These are phyloP conservation scores for Drosophila rhopaloa DNA, from an alignment of 1,140 invertebrate species.

Conservation along the genomic window DNA sequence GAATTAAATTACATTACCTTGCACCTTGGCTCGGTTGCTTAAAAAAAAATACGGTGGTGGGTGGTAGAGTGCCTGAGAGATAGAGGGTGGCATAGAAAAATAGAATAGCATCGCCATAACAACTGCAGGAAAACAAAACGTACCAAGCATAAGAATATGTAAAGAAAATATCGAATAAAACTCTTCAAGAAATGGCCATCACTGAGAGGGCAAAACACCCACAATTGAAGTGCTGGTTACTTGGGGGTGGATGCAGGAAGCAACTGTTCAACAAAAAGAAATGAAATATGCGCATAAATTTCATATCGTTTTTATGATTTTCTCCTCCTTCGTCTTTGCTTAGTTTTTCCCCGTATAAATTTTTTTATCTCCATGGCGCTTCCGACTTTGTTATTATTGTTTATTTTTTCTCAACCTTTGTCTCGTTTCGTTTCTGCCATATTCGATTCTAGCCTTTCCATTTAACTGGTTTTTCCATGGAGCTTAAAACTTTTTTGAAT, in stretches of 20 bases:
- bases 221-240: neutral
- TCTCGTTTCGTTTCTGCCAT: slow-evolving; percentile 23
- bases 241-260: slow-evolving; percentile 36
- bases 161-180: slow-evolving; percentile 60
- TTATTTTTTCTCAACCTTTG: slow-evolving; percentile 23
- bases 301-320: slow-evolving; percentile 81
- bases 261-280: slow-evolving; percentile 62
- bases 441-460: slow-evolving; percentile 52
- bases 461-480: slow-evolving; percentile 71
- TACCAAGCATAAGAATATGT: slow-evolving; percentile 33
- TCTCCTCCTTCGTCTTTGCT: slow-evolving; percentile 58
- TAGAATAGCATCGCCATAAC: slow-evolving; percentile 11
- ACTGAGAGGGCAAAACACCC: slow-evolving; percentile 2
- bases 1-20: slow-evolving; percentile 14
- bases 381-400: slow-evolving; percentile 28
- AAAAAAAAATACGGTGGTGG: neutral
- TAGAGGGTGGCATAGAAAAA: slow-evolving; percentile 9
- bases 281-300: slow-evolving; percentile 81
- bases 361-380: slow-evolving; percentile 28
- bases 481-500: slow-evolving; percentile 38
- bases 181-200: slow-evolving; percentile 36
- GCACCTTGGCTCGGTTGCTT: slow-evolving; percentile 2
- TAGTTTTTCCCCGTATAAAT: slow-evolving; percentile 21
- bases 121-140: slow-evolving; percentile 30
- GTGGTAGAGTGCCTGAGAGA: neutral